Base-by-base conservation (phyloP, 2,113 vertebrate species). In the Argyrosomus japonicus region DNA sequence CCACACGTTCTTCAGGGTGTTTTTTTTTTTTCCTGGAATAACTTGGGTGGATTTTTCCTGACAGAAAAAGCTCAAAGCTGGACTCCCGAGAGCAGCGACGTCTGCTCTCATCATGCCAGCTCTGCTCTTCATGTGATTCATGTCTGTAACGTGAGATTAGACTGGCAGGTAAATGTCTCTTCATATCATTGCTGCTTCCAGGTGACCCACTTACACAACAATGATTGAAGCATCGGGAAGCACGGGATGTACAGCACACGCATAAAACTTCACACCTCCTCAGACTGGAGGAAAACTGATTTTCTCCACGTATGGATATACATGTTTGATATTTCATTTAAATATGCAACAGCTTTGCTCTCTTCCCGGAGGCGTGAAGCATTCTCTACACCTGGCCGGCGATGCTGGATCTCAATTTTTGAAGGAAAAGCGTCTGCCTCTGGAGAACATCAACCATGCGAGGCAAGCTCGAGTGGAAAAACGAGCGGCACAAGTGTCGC, bases 181-280 rank as follows among this genome's bases (percentile, higher is more conserved):
- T 72, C 62, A 21, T 13, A 43, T 78, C 27, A 29, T 6, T 0
- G 15, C 64, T 36, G 50, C 75, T 65, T 72, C 51, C 58, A 64
- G 75, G 53, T 67, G 76, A 79, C 77, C 80, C 81, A 83, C 80
- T 83, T 83, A 32, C 17, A 68, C 40, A 5, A 14, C 43, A 10
- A 40, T 29, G 29, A 56, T 43, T 81, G 68, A 73, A 77, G 56
- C 36, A 36, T 53, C 3, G 2, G 57, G 32, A n/a, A 2, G 67
- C 7, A 0, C 12, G 32, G 75, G 29, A 72, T 32, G 75, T 45
- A 23, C 5, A 54, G 47, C 74, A 63, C 61, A 19, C 32, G 15
- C 58, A 40, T 6, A 48, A 27, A 75, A 48, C 69, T 68, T 64
- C 70, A 68, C 27, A 48, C 32, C 8, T 5, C 8, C 62, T 78